These are phyloP conservation scores for Drosophila barbarae DNA, from an alignment of 2,888 invertebrate species.

Conservation along the genomic window DNA sequence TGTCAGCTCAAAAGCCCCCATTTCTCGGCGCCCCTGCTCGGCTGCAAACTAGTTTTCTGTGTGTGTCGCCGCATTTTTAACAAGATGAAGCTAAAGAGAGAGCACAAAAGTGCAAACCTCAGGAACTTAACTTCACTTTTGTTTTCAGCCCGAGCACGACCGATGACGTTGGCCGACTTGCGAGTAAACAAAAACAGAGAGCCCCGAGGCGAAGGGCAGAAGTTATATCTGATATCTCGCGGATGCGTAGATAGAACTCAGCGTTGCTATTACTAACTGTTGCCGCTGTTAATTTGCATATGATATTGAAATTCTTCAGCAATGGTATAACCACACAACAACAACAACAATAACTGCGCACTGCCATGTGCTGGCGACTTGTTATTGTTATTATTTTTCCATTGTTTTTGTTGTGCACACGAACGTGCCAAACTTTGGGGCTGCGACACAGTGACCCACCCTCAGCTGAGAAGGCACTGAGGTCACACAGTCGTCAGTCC, in stretches of 20 bases:
- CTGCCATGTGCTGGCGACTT: conserved; percentile 18
- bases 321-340: conserved; percentile 28
- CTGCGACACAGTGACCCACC: conserved; percentile 9
- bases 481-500: conserved; percentile 44
- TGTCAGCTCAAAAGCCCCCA: not conserved
- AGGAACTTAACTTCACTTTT: conserved; percentile 65
- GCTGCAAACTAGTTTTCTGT: conserved; percentile 52
- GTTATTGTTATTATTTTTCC: conserved; percentile 12
- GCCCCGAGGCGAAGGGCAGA: conserved; percentile 2
- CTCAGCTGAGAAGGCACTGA: conserved; percentile 12
- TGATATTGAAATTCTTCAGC: conserved; percentile 48
- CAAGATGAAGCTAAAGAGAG: conserved; percentile 19
- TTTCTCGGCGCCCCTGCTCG: conserved; percentile 6
- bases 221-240: conserved; percentile 18
- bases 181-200: conserved; percentile 48
- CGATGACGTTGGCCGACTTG: conserved; percentile 49
- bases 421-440: conserved; percentile 25
- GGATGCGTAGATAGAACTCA: conserved; percentile 36
- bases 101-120: conserved; percentile 37
- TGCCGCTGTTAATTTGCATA: conserved; percentile 43
- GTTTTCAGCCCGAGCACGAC: conserved; percentile 45
- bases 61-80: conserved; percentile 24
- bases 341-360: conserved; percentile 36
- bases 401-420: conserved; percentile 4
- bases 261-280: conserved; percentile 11